Conservation (phyloP, 2,113 vertebrate species). For the Ondatra zibethicus region DNA sequence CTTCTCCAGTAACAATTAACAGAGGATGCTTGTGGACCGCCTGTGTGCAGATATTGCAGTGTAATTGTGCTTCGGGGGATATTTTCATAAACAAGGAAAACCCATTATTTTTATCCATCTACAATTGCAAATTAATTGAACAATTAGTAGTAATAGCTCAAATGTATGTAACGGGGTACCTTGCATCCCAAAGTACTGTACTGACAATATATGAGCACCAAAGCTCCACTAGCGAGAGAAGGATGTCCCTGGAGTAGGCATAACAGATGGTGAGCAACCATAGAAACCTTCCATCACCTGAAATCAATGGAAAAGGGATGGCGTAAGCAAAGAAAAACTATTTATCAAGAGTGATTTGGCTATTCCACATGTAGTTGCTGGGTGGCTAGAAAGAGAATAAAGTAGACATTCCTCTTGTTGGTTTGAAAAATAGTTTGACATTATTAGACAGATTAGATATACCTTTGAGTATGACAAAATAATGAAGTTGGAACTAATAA, state of each 20-base stretch:
- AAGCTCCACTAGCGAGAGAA: background rate
- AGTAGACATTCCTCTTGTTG: background rate
- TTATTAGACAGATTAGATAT: background rate
- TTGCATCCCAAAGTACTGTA: conserved; percentile 25
- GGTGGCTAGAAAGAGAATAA: background rate
- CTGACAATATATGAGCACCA: conserved; percentile 21
- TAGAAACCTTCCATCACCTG: background rate
- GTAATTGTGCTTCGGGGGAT: conserved; percentile 72
- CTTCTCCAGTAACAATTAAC: conserved; percentile 69
- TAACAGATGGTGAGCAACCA: background rate
- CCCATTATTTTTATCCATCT: conserved; percentile 71
- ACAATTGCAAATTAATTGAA: conserved; percentile 75
- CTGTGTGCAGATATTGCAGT: conserved; percentile 53
- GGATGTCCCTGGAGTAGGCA: background rate
- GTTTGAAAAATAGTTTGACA: background rate
- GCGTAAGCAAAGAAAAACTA: background rate
- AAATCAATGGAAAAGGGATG: background rate
- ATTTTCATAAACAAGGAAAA: conserved; percentile 76
- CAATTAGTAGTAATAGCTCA: conserved; percentile 74
- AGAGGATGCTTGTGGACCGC: conserved; percentile 16
- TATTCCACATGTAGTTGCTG: background rate
- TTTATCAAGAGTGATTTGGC: background rate
- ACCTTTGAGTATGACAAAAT: background rate
- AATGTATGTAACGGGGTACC: conserved; percentile 20
- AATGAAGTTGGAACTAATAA: background rate